Base-by-base conservation (phyloP, 2,888 invertebrate species). In the Epinotia brunnichana region DNA sequence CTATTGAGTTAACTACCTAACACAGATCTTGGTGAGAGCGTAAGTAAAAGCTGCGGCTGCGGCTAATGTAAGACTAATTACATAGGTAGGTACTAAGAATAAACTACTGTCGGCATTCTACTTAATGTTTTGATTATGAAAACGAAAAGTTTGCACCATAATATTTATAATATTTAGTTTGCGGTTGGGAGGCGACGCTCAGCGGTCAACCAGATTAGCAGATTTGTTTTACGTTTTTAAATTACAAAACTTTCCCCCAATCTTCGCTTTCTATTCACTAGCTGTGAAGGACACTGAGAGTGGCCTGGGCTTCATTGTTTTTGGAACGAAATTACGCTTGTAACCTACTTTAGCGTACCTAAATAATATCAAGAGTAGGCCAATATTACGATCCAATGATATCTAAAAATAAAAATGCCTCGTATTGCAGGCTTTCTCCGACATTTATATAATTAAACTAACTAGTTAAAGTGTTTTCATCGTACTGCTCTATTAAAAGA, bases 401-500 rank as follows among this genome's bases (percentile, higher is more conserved):
- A 59, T 41, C 57, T 63, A 63, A 63, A 63, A 73, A 68, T 68
- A 68, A 63, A 57, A 69, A 63, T 53, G 41, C 17, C 17, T 68
- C 61, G 61, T 15, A n/a, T 48, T 48, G 48, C 5, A 29, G 51
- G 24, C 73, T 73, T 69, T 73, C 73, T 69, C 68, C 44, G 51
- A 63, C 48, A 68, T 68, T 68, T 60, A 21, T 48, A 56, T 63
- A 69, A 69, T 74, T 74, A 66, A 62, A 74, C 63, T 51, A 69
- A 74, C 63, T 51, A 69, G 62, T 70, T 51, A 69, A 69, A 63
- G 69, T 57, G 24, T 51, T 62, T 61, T 51, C 10, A 24, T 51
- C 15, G 39, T 21, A 41, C 11, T 15, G 44, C 54, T 17, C 3
- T 17, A 44, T 67, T 72, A 72, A 17, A 41, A 13, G 15, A 21